Evolutionary conservation across 2,113 vertebrate genomes (phyloP), one percentile per base, ranked within the genome.

Genomic region (Actenoides lindsayi): DNA sequence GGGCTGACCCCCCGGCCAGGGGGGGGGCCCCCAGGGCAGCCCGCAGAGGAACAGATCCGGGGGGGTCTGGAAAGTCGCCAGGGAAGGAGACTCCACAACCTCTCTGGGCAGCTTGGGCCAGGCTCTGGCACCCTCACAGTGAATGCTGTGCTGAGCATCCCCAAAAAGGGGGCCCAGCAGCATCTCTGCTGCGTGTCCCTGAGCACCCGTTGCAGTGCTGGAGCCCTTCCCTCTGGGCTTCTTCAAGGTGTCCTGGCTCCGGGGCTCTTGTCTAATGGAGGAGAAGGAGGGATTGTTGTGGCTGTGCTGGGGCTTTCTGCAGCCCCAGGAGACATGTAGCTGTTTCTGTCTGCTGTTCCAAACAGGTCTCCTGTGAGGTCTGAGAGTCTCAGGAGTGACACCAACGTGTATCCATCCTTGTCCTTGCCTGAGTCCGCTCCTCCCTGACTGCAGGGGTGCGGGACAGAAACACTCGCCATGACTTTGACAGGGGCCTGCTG

Each of bases 271-370:
- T 27, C 31, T 31, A 28, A 3, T 11, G 10, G 16, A 24, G 71
- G 12, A 39, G 46, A 11, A 39, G 63, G 28, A 69, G 9, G 41
- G 25, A 21, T 48, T 7, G 25, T 35, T 23, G 71, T 16, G 73
- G 57, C 35, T 51, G 27, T 23, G 37, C 51, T 59, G 53, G 39
- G 23, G 13, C 50, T 60, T 59, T 53, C 67, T 80, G 60, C 53
- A 79, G 27, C 65, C 35, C 31, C 1, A 1, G 0, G 6, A 37
- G 42, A 37, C 42, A 7, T 0, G 2, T 51, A 28, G 24, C 5
- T 7, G 0, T 17, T 59, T 18, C 20, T 33, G 31, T 13, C 56
- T 53, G 11, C 37, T 65, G 37, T 30, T 67, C 33, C 37, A 17
- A 24, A 21, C 3, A 21, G 23, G 16, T 19, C 41, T 59, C 59